Evolutionary conservation across 1,140 invertebrate genomes (phyloP).

Genomic region (Saccostrea cuccullata): DNA sequence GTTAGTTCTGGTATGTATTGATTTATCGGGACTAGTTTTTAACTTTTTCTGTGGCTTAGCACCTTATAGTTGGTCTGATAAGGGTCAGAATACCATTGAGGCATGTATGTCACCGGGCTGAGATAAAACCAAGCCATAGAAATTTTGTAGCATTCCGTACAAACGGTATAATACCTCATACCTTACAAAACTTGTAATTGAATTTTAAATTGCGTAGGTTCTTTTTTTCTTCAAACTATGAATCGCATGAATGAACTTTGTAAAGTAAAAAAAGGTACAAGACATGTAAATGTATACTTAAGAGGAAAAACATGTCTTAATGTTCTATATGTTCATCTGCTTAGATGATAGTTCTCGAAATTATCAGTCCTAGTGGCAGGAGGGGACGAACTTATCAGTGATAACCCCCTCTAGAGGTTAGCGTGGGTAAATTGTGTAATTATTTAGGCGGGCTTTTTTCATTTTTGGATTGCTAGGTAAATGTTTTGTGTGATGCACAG

Average conservation of each 20-base stretch:
- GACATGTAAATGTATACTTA: background rate
- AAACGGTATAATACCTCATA: background rate
- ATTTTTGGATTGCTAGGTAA: slow-evolving; percentile 33
- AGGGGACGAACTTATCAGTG: background rate
- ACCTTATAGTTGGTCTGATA: background rate
- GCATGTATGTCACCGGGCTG: background rate
- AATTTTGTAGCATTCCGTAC: slow-evolving; percentile 1
- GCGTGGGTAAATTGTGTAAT: slow-evolving; percentile 27
- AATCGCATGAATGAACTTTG: slow-evolving; percentile 13
- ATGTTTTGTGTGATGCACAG: slow-evolving; percentile 11
- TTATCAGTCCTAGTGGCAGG: background rate
- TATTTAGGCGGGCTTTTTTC: slow-evolving; percentile 28
- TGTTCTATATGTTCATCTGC: background rate
- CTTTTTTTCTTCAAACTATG: slow-evolving; percentile 5
- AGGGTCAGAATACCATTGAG: slow-evolving; percentile 11
- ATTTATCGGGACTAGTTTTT: background rate
- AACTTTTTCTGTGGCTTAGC: slow-evolving; percentile 5
- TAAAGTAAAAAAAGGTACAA: background rate
- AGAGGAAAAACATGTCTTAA: background rate
- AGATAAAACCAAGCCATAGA: slow-evolving; percentile 23
- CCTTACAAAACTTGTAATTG: slow-evolving; percentile 20
- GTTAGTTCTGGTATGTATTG: background rate
- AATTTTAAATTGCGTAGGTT: slow-evolving; percentile 20
- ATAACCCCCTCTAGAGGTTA: slow-evolving; percentile 17
- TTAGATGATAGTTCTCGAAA: background rate